Base-by-base conservation (phyloP, 2,888 invertebrate species). In the Mesoligia furuncula region DNA sequence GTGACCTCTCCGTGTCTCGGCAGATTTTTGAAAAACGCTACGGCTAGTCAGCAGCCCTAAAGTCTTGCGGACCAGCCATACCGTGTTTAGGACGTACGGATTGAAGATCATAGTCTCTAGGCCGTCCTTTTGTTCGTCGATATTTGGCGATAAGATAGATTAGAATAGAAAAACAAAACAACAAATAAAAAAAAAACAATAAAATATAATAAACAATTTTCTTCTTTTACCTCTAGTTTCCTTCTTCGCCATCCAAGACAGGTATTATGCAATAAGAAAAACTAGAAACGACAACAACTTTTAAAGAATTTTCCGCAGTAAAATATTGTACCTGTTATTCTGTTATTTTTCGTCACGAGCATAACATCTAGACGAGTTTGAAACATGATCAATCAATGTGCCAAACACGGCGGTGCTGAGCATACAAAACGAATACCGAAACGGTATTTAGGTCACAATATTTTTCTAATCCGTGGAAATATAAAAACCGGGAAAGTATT, bases 321-420 rank as follows among this genome's bases (percentile, higher is more conserved):
- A 48, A 39, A 80, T 39, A 61, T 74, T 45, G 24, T 11, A n/a
- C 20, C 7, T 24, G 42, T 45, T 13, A 54, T 76, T 69, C 54
- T 65, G 42, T 59, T 45, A 62, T 36, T 20, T 62, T 20, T 67
- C 57, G 57, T 80, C 80, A 20, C 36, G 3, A 68, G n/a, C 31
- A 11, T 4, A 45, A 42, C 82, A 68, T 62, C 62, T 64, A 61
- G 24, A 45, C 57, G 24, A 51, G 82, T 77, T 79, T 48, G 82
- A 24, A 64, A 64, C 57, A 51, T 68, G 62, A 81, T 81, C 83
- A 77, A 81, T 81, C 81, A 81, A 82, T 27, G 36, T 81, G 68
- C 24, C 81, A 72, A 72, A 82, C 72, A 31, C 24, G 27, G 27
- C 36, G 54, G 71, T 59, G 45, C 83, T 77, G 27, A 72, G 83